phyloP scores from a whole-genome alignment of 2,888 invertebrate species.

The Andrena flavipes region DNA sequence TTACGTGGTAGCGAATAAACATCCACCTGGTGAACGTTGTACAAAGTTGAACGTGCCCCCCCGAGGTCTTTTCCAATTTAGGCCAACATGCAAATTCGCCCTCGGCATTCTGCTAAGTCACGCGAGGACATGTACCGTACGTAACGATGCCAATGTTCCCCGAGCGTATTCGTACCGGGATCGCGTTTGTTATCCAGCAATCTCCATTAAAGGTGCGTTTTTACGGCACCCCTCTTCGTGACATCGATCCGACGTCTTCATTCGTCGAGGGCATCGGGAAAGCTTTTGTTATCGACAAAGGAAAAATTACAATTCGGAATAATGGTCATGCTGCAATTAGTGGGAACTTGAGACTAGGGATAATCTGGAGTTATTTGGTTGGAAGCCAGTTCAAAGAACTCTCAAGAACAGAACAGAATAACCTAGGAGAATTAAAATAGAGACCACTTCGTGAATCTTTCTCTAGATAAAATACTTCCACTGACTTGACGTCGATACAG shows the following conservation, averaged over 20 bases:
- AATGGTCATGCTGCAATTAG: too few relatives aligned
- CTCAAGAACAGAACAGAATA: too few relatives aligned
- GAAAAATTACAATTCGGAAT: not conserved
- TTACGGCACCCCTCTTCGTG: conserved; percentile 3
- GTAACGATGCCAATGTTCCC: conserved; percentile 26
- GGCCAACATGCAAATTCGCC: conserved; percentile 56
- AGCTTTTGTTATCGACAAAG: not conserved
- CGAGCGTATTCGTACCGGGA: conserved; percentile 5
- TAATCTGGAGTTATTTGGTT: too few relatives aligned
- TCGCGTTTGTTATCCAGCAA: conserved; percentile 23
- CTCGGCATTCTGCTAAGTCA: conserved; percentile 37
- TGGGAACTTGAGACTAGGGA: too few relatives aligned
- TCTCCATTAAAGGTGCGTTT: conserved; percentile 25
- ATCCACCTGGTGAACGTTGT: conserved; percentile 34
- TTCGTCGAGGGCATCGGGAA: not conserved
- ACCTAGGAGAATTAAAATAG: too few relatives aligned
- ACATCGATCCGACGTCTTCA: conserved; percentile 27
- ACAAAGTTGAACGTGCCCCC: conserved; percentile 24
- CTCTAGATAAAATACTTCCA: too few relatives aligned
- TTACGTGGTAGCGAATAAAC: conserved; percentile 30
- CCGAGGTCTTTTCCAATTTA: conserved; percentile 46
- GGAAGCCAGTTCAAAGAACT: too few relatives aligned
- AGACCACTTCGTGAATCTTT: too few relatives aligned
- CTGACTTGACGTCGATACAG: too few relatives aligned
- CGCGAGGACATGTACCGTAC: conserved; percentile 35